phyloP scores from a whole-genome alignment of 2,113 vertebrate genomes.

The Nothocercus nigrocapillus region DNA sequence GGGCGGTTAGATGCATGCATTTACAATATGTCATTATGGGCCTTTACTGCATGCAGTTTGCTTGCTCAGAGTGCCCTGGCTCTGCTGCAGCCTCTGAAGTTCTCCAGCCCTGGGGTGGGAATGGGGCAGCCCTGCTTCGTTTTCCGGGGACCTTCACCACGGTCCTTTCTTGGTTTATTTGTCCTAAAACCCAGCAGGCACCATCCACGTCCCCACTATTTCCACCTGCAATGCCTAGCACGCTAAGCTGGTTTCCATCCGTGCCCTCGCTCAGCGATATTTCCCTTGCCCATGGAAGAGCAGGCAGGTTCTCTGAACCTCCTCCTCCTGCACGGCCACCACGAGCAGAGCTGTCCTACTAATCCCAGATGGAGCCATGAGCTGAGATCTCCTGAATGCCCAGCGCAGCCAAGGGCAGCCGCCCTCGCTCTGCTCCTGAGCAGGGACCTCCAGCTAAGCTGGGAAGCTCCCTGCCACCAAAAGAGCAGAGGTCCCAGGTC shows the following conservation, averaged over 20 bases:
- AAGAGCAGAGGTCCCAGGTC: not conserved
- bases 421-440: not conserved
- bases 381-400: fast-evolving
- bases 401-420: not conserved
- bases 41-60: not conserved
- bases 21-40: slow-evolving; percentile 41
- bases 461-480: not conserved
- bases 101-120: not conserved
- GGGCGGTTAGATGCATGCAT: slow-evolving; percentile 28
- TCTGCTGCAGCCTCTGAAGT: not conserved
- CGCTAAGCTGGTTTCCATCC: fast-evolving
- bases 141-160: fast-evolving
- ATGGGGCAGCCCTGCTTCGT: not conserved
- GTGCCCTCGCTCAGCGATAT: not conserved
- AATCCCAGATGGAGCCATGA: not conserved
- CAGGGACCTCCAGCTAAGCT: not conserved
- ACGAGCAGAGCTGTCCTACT: not conserved
- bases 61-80: slow-evolving; percentile 27
- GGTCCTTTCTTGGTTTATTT: not conserved
- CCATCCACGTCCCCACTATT: not conserved
- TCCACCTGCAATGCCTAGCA: not conserved
- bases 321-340: fast-evolving
- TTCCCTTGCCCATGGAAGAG: not conserved
- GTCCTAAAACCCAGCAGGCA: not conserved
- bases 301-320: not conserved